Conservation (phyloP, 2,888 invertebrate species). For the Ganaspis brasiliensis region DNA sequence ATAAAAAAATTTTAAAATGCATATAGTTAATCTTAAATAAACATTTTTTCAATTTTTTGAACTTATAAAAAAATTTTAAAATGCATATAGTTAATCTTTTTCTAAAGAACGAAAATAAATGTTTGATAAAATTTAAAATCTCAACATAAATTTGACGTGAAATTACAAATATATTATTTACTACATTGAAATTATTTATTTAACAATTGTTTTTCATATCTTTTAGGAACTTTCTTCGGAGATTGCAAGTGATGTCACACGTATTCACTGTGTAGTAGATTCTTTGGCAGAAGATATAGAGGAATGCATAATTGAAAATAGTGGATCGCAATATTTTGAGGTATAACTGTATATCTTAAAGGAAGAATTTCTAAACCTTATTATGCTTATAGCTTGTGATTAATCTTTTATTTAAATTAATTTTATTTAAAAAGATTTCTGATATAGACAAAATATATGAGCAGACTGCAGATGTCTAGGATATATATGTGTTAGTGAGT, state of each 20-base stretch:
- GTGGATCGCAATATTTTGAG: too few species aligned
- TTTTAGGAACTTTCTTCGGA: slow-evolving; percentile 4
- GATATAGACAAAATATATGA: too few species aligned
- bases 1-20: too few species aligned
- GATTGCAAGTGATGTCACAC: not conserved
- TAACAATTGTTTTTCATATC: not conserved
- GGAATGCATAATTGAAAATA: not conserved
- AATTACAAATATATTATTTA: not conserved
- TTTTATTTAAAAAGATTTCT: too few species aligned
- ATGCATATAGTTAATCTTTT: too few species aligned
- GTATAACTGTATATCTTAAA: not conserved
- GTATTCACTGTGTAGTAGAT: slow-evolving; percentile 14
- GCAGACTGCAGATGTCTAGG: too few species aligned
- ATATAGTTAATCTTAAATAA: too few species aligned
- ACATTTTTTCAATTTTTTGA: too few species aligned
- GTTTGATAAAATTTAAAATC: not conserved
- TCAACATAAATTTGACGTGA: not conserved
- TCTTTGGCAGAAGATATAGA: slow-evolving; percentile 8
- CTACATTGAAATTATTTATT: not conserved
- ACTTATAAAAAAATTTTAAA: too few species aligned
- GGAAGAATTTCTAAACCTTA: not conserved
- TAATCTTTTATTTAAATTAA: too few species aligned
- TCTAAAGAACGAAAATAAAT: not conserved
- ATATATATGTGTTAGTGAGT: too few species aligned
- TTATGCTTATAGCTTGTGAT: not conserved